Evolutionary conservation across 2,113 vertebrate genomes (phyloP).

Genomic region (Neomonachus schauinslandi): DNA sequence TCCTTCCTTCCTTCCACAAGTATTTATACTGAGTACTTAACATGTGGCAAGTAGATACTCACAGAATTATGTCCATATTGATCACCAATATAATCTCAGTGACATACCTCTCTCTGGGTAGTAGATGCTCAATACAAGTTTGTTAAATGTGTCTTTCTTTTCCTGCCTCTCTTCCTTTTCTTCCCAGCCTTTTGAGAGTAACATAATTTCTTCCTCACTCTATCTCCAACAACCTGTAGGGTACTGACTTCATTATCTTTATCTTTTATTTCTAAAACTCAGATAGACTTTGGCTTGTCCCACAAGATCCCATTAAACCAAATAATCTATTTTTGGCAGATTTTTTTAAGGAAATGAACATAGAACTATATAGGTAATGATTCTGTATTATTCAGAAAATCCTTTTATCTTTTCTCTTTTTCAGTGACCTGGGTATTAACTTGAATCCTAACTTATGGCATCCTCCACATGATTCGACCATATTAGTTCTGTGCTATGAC

Average conservation of each 20-base stretch:
- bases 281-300: not conserved
- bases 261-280: constrained; percentile 34
- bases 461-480: not conserved
- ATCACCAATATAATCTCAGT: not conserved
- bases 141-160: not conserved
- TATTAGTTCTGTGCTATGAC: not conserved
- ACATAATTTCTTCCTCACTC: not conserved
- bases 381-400: constrained; percentile 2
- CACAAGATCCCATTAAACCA: not conserved
- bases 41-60: not conserved
- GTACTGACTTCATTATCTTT: not conserved
- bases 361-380: not conserved
- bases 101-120: not conserved
- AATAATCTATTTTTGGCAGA: not conserved
- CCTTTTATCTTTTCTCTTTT: not conserved
- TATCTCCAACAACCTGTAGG: not conserved
- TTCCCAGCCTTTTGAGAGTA: not conserved
- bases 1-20: not conserved
- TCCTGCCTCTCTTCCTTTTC: not conserved
- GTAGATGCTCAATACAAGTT: not conserved
- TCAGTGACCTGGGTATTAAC: not conserved
- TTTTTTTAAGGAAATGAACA: not conserved
- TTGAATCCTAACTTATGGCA: not conserved
- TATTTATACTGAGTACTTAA: not conserved
- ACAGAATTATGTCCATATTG: not conserved